Percentiles rank a stretch among this genome's conserved stretches.
Conservation (phyloP, 1,140 invertebrate genomes). For the Proales similis region DNA sequence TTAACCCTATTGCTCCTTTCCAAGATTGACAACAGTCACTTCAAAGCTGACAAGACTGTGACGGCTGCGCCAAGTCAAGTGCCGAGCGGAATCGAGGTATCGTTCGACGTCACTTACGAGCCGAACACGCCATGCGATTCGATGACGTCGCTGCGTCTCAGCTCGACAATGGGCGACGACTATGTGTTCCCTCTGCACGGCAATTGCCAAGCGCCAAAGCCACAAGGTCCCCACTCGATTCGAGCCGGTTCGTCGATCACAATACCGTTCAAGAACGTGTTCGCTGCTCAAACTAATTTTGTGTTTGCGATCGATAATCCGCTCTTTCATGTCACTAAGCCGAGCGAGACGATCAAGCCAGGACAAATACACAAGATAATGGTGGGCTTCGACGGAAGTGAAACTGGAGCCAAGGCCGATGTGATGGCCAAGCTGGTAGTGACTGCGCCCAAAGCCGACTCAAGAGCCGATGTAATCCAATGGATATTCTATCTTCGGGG, state of each 20-base stretch:
- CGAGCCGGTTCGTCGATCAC: conserved; percentile 47
- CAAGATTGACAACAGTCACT: conserved; percentile 50
- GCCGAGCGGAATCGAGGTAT: conserved; percentile 49
- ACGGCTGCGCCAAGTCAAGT: conserved; percentile 45
- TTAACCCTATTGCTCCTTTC: too few species aligned
- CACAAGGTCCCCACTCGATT: conserved; percentile 51
- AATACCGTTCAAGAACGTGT: conserved; percentile 52
- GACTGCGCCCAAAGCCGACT: conserved; percentile 48
- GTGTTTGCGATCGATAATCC: conserved; percentile 50
- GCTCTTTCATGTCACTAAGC: conserved; percentile 49
- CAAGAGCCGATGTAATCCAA: conserved; percentile 44
- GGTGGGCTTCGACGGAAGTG: conserved; percentile 51
- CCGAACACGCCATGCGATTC: conserved; percentile 50
- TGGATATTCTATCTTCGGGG: conserved; percentile 54
- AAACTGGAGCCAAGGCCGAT: conserved; percentile 45
- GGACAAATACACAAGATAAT: conserved; percentile 50
- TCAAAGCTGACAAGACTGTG: conserved; percentile 51
- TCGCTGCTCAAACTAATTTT: conserved; percentile 47
- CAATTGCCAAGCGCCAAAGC: conserved; percentile 49
- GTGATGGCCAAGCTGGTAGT: conserved; percentile 53
- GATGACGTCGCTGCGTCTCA: conserved; percentile 44
- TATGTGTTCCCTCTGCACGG: conserved; percentile 52
- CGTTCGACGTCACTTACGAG: conserved; percentile 51
- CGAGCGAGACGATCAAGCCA: conserved; percentile 47
- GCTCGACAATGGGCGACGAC: conserved; percentile 48